A percentile compares a stretch with the other conserved stretches of the same genome.
Evolutionary conservation across 2,113 vertebrate genomes (phyloP).

Genomic region (Lontra canadensis): DNA sequence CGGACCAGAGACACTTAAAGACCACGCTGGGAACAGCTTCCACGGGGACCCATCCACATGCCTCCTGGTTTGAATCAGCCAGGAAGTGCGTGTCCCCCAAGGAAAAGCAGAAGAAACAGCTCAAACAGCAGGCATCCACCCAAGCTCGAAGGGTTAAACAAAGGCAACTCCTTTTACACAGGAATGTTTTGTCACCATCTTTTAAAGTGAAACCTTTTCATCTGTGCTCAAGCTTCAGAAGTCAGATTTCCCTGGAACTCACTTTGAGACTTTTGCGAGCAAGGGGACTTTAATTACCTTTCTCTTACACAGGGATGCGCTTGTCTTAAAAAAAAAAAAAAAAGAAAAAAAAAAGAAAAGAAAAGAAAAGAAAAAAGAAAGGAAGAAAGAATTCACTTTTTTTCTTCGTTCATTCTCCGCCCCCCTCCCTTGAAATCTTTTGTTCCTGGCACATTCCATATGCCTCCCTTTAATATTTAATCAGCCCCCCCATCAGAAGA

Average conservation of each 20-base stretch:
- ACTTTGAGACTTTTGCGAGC: conserved; percentile 77
- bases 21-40: not conserved
- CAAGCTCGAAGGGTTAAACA: conserved; percentile 81
- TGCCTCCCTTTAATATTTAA: conserved; percentile 94
- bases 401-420: not conserved
- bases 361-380: too few relatives aligned
- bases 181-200: conserved; percentile 80
- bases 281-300: conserved; percentile 85
- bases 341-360: not conserved
- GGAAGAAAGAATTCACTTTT: not conserved
- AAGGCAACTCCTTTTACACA: conserved; percentile 67
- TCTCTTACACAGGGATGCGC: conserved; percentile 72
- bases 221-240: conserved; percentile 82
- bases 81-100: conserved; percentile 33
- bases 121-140: conserved; percentile 60
- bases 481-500: conserved; percentile 90
- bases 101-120: not conserved
- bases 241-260: conserved; percentile 66
- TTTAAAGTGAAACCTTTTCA: conserved; percentile 85
- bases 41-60: not conserved
- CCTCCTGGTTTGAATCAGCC: not conserved
- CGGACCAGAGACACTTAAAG: not conserved
- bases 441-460: conserved; percentile 88
- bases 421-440: conserved; percentile 74
- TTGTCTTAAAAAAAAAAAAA: conserved; percentile 54